Base-by-base conservation (phyloP, 2,113 vertebrate genomes). In the Crypturellus undulatus region DNA sequence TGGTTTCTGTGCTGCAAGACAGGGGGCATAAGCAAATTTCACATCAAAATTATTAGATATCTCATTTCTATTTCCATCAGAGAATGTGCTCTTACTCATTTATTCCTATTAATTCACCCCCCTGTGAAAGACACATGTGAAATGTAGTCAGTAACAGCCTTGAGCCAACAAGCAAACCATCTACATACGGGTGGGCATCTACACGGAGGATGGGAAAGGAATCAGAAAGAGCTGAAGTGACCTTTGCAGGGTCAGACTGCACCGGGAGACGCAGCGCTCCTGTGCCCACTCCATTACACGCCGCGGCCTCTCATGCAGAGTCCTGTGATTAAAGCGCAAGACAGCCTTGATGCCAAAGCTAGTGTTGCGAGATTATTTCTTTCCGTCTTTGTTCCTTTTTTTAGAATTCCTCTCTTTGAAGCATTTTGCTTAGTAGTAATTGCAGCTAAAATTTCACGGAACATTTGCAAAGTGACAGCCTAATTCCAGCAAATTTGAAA, bases 401-500 rank as follows among this genome's bases (percentile, higher is more conserved):
- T 88, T 88, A 94, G 92, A 90, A 95, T 92, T 81, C 43, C 16
- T 95, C 81, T 90, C 85, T 92, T 89, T 82, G 88, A 96, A 94
- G 71, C 5, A 0, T 90, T 95, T 96, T 96, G 62, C 92, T 90
- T 89, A 26, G 85, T 96, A 86, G 94, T 95, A 97, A 97, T 96
- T 96, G 94, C 95, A 84, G 88, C 73, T 96, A 94, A 90, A 96
- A 94, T 96, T 95, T 94, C 90, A 87, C 77, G 51, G 94, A 96
- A 90, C 93, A 63, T 88, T 95, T 92, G 77, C 26, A 82, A 59
- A 95, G 80, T 96, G 94, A 97, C 96, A 97, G 96, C 83, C 93
- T 96, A 97, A 96, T 97, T 95, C 93, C 65, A 95, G 96, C 96
- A 96, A 96, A 96, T 96, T 92, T 95, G 93, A 88, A 94, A 94